Percentiles rank a stretch among this genome's conserved stretches.
These are phyloP conservation scores for Trypoxylus dichotomus DNA, from an alignment of 1,140 invertebrate genomes.

Conservation along the genomic window DNA sequence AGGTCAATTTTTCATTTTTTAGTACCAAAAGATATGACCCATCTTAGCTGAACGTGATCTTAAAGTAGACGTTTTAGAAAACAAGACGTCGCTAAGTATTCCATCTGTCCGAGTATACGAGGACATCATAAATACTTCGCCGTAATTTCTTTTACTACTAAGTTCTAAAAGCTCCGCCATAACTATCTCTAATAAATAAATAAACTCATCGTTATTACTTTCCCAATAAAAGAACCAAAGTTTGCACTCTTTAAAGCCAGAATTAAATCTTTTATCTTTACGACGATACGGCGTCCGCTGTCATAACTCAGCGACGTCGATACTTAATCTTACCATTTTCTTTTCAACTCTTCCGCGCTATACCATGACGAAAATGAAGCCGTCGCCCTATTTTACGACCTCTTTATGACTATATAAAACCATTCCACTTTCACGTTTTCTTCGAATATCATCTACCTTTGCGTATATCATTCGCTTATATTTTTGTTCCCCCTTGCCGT, in stretches of 20 bases:
- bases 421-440: neutral
- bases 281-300: neutral
- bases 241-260: neutral
- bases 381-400: slow-evolving; percentile 2
- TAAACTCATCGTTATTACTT: neutral
- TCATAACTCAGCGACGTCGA: neutral
- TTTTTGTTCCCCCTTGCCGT: neutral
- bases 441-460: slow-evolving; percentile 12
- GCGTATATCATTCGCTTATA: neutral
- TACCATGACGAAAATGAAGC: neutral
- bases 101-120: too few relatives aligned
- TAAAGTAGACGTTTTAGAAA: too few relatives aligned
- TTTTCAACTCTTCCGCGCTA: neutral
- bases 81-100: too few relatives aligned
- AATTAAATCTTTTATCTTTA: neutral
- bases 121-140: too few relatives aligned
- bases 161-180: too few relatives aligned
- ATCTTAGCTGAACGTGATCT: too few relatives aligned
- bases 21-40: too few relatives aligned
- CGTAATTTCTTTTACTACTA: too few relatives aligned
- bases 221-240: neutral
- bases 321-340: slow-evolving; percentile 9
- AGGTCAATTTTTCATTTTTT: too few relatives aligned
- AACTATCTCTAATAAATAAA: neutral
- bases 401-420: slow-evolving; percentile 15